Base-by-base conservation (phyloP, 2,113 vertebrate species). In the Melospiza melodia region DNA sequence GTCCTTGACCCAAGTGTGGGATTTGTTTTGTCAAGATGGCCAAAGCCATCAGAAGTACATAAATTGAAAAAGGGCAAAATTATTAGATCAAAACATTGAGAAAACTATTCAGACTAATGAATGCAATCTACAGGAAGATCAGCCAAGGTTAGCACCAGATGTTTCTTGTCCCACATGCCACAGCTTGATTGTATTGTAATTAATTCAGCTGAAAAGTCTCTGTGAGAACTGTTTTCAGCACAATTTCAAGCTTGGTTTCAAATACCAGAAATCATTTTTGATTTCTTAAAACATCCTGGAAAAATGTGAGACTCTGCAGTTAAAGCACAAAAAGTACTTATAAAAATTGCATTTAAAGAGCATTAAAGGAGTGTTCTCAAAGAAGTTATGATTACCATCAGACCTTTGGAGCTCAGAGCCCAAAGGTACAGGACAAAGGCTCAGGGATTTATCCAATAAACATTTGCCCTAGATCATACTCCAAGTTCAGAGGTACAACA, bases 61-160 rank as follows among this genome's bases (percentile, higher is more conserved):
- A 92, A 81, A 94, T 15, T 87, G 62, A 75, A 68, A 85, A 75
- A 52, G 44, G 54, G 48, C 71, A 73, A 89, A 90, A 95, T 76
- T 3, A 39, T 67, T 84, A 19, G 46, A 97, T 73, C 52, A 73
- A 51, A 91, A 93, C 12, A 2, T 33, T 58, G 75, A 83, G 61
- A 93, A 92, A 94, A 84, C 57, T 73, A 61, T 91, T 94, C 91
- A 91, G 74, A 79, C 54, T 87, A 68, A 49, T 75, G 83, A 94
- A 94, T 37, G 37, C 77, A 94, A 95, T 84, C 90, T 90, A 84
- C 65, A 52, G 85, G 77, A 95, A 94, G 80, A 94, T 93, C 84
- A 91, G 94, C 89, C 72, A 90, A 95, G 93, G 93, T 96, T 94
- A 96, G 90, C 84, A 72, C 86, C 95, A 93, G 80, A 96, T 95